Evolutionary conservation across 2,113 vertebrate genomes (phyloP).

Genomic region (Gambusia holbrooki): DNA sequence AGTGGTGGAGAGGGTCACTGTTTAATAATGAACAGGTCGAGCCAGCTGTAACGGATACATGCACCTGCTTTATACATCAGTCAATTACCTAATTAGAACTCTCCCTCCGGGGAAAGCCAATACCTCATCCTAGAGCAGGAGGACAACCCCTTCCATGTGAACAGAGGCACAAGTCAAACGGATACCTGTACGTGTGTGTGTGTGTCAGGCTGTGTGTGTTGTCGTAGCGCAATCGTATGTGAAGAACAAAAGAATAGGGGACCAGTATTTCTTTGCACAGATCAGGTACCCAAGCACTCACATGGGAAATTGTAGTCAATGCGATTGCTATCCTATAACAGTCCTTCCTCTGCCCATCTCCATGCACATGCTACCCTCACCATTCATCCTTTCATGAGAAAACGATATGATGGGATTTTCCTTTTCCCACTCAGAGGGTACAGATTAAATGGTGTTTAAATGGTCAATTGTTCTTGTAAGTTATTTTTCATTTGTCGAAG

Average conservation of each 20-base stretch:
- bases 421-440: conserved; percentile 31
- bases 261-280: conserved; percentile 61
- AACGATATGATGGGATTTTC: conserved; percentile 37
- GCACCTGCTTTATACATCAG: conserved; percentile 84
- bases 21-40: conserved; percentile 84
- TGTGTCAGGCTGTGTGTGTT: conserved; percentile 7
- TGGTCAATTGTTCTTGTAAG: background rate
- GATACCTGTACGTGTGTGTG: conserved; percentile 66
- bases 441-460: conserved; percentile 37
- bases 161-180: conserved; percentile 68
- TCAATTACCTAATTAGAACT: conserved; percentile 86
- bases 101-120: conserved; percentile 82
- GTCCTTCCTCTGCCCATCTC: conserved; percentile 45
- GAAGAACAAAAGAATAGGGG: conserved; percentile 56
- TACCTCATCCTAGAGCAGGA: conserved; percentile 68
- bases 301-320: conserved; percentile 72
- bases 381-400: conserved; percentile 61
- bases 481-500: background rate
- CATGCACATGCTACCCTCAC: conserved; percentile 48
- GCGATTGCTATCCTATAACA: conserved; percentile 55
- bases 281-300: conserved; percentile 75
- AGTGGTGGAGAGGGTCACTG: conserved; percentile 79
- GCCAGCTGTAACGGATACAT: conserved; percentile 82
- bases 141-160: conserved; percentile 75
- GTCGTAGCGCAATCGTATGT: conserved; percentile 22